phyloP scores from a whole-genome alignment of 1,140 invertebrate species.

The Sesamia nonagrioides region DNA sequence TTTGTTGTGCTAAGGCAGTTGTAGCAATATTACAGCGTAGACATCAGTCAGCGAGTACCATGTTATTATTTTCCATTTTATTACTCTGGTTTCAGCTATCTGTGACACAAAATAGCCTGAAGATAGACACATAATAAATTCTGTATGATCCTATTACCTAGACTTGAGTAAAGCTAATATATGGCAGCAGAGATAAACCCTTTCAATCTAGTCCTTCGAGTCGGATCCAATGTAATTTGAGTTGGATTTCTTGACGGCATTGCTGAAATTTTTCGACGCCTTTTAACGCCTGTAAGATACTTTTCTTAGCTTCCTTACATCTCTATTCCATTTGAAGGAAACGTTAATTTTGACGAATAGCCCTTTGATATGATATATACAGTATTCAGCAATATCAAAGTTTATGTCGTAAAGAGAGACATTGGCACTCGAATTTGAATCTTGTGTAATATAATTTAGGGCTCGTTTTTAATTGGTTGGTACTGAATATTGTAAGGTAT shows the following conservation, averaged over 20 bases:
- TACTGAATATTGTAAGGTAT: constrained; percentile 16
- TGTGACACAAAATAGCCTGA: constrained; percentile 24
- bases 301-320: constrained; percentile 30
- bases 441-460: background rate
- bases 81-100: background rate
- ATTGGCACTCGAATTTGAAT: background rate
- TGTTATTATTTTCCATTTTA: background rate
- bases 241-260: constrained; percentile 16
- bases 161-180: constrained; percentile 43
- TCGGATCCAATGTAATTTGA: constrained; percentile 37
- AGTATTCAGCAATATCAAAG: constrained; percentile 27
- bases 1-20: constrained; percentile 23
- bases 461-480: background rate
- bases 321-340: constrained; percentile 25
- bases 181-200: constrained; percentile 40
- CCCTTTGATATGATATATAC: constrained; percentile 36
- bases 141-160: constrained; percentile 18
- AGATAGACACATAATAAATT: constrained; percentile 34
- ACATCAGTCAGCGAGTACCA: background rate
- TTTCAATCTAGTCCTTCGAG: constrained; percentile 44
- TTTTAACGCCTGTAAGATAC: background rate
- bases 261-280: background rate
- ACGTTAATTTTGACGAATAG: constrained; percentile 40
- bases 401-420: constrained; percentile 10
- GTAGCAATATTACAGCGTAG: constrained; percentile 16